Evolutionary conservation across 2,888 invertebrate species (phyloP).

Genomic region (Mellilla xanthometata): DNA sequence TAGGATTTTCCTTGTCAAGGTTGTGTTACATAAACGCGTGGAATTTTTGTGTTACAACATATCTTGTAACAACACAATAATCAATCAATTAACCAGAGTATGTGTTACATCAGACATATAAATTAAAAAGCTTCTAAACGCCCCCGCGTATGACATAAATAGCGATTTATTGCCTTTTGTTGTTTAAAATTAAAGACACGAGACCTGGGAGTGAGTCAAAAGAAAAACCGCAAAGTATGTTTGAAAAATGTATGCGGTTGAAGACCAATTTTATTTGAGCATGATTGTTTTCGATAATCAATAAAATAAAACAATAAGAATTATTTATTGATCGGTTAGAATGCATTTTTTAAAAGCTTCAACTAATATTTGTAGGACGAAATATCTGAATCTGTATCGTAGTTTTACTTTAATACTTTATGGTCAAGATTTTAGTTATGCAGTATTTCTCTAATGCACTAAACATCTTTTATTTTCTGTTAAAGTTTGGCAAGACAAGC

Average conservation of each 20-base stretch:
- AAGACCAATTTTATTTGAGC: conserved; percentile 3
- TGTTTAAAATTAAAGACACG: background rate
- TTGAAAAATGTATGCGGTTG: conserved; percentile 18
- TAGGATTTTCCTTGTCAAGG: conserved; percentile 5
- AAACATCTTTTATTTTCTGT: too few species aligned
- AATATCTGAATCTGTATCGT: too few species aligned
- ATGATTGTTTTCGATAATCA: background rate
- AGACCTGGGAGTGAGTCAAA: conserved; percentile 12
- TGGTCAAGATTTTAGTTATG: too few species aligned
- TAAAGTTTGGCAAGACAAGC: too few species aligned
- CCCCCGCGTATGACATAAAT: conserved; percentile 2
- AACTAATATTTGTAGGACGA: too few species aligned
- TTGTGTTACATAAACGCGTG: conserved; percentile 6
- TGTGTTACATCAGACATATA: conserved; percentile 5
- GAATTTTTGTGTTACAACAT: conserved; percentile 11
- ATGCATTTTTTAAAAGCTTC: too few species aligned
- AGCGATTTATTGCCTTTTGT: conserved; percentile 10
- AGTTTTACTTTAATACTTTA: too few species aligned
- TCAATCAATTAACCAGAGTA: conserved; percentile 5
- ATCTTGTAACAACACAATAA: conserved; percentile 2
- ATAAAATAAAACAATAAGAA: too few species aligned
- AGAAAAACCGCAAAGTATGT: conserved; percentile 24
- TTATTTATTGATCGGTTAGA: too few species aligned
- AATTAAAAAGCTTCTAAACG: conserved; percentile 1
- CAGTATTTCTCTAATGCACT: too few species aligned